These are phyloP conservation scores for Ypsolopha sequella DNA, from an alignment of 2,888 invertebrate genomes.

Conservation along the genomic window DNA sequence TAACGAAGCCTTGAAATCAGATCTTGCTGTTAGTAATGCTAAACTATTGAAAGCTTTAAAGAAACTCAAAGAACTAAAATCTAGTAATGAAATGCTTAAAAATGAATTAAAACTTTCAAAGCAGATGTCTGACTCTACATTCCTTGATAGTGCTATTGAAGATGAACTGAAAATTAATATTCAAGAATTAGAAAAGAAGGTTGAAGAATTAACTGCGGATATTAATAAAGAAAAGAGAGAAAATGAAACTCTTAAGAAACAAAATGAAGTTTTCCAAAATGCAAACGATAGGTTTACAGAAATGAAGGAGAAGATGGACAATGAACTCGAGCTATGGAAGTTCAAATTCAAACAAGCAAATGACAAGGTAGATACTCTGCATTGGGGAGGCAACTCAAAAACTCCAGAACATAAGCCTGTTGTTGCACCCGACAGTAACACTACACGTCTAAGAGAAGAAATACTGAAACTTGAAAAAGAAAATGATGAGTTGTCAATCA, in stretches of 20 bases:
- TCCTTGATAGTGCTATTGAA: slow-evolving; percentile 83
- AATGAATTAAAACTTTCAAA: slow-evolving; percentile 66
- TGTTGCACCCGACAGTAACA: slow-evolving; percentile 10
- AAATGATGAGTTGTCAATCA: slow-evolving; percentile 50
- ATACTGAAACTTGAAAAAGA: slow-evolving; percentile 53
- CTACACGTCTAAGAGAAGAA: slow-evolving; percentile 29
- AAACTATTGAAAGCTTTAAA: slow-evolving; percentile 85
- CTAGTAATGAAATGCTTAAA: slow-evolving; percentile 71
- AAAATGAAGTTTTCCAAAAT: slow-evolving; percentile 79
- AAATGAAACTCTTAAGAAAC: slow-evolving; percentile 76
- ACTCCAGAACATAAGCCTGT: slow-evolving; percentile 20
- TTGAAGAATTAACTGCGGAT: slow-evolving; percentile 71
- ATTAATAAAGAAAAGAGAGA: slow-evolving; percentile 74
- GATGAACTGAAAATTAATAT: slow-evolving; percentile 83
- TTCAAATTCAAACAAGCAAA: slow-evolving; percentile 78
- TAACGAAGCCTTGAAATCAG: slow-evolving; percentile 68
- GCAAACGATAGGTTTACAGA: slow-evolving; percentile 84
- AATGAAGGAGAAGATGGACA: slow-evolving; percentile 85
- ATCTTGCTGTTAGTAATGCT: slow-evolving; percentile 74
- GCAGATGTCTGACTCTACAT: slow-evolving; percentile 66
- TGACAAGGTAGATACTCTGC: slow-evolving; percentile 69
- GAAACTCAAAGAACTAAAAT: slow-evolving; percentile 87
- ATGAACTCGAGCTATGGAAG: slow-evolving; percentile 80
- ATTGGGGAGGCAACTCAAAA: slow-evolving; percentile 40
- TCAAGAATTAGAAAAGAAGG: slow-evolving; percentile 73